These are phyloP conservation scores for Coelopa frigida DNA, from an alignment of 1,140 invertebrate species.

Conservation along the genomic window DNA sequence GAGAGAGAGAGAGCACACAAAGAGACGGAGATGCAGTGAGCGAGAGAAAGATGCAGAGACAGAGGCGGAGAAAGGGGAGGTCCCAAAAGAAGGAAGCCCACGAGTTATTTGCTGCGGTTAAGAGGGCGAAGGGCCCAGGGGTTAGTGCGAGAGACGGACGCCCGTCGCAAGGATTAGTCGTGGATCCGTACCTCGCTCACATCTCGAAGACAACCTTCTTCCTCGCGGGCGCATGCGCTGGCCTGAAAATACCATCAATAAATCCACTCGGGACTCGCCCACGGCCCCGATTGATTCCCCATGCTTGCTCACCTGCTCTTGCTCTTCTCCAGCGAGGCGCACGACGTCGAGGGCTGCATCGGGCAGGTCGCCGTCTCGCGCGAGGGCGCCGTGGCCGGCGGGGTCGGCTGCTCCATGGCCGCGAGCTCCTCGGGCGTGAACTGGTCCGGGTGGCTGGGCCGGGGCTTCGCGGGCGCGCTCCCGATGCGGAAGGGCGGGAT, in stretches of 20 bases:
- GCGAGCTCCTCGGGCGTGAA: constrained; percentile 40
- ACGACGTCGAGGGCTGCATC: constrained; percentile 13
- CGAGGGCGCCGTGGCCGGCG: constrained; percentile 37
- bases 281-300: too few species aligned
- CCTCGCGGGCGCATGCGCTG: too few species aligned
- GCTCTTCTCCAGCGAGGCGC: constrained; percentile 24
- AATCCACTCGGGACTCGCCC: too few species aligned
- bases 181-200: too few species aligned
- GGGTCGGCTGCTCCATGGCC: constrained; percentile 37
- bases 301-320: constrained; percentile 33
- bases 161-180: too few species aligned
- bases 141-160: too few species aligned
- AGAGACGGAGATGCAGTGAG: too few species aligned
- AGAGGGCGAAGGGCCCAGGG: too few species aligned
- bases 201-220: too few species aligned
- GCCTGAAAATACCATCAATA: too few species aligned
- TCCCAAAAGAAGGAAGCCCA: not conserved
- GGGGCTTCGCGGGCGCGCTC: constrained; percentile 35
- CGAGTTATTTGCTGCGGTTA: not conserved
- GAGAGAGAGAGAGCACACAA: too few species aligned
- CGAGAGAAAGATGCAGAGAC: not conserved
- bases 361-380: constrained; percentile 29
- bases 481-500: constrained; percentile 38
- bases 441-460: constrained; percentile 32
- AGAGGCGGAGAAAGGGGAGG: not conserved